Base-by-base conservation (phyloP, 2,797 vertebrate genomes). In the Prionace glauca region DNA sequence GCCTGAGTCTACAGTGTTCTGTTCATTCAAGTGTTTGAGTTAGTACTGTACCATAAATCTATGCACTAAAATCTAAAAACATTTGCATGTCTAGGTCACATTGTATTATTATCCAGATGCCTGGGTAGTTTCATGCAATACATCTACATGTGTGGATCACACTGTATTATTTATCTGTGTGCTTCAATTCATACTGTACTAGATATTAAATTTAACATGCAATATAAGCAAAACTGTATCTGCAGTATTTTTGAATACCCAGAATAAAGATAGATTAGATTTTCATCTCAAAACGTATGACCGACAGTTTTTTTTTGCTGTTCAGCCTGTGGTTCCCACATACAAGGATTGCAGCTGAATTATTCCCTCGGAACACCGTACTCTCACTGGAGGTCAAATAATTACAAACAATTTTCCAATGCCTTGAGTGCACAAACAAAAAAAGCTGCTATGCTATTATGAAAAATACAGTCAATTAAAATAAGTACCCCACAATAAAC, bases 401-500 rank as follows among this genome's bases (percentile, higher is more conserved):
- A 77, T 95, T 95, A 95, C 69, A 56, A 77, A 74, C 71, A 56
- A 95, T 95, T 56, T 95, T 95, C 71, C 93, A 77, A 56, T 4
- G 93, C 26, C 93, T 29, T 26, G 71, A 74, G 41, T 74, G 50
- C 22, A 72, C 18, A 50, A 95, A 95, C 67, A 72, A 72, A 32
- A 32, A 41, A 74, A 32, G 32, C 69, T 74, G 26, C 69, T 77
- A 22, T 67, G 91, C 29, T 41, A 93, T 93, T 93, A 93, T 71
- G 26, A 74, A 95, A 94, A 50, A 36, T 77, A 94, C 71, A 74
- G 71, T 77, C 16, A 45, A 94, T 95, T 74, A 95, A 77, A 95
- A 29, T 74, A 95, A 95, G 60, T 72, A 94, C 24, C 77, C 24
- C 45, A 95, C 93, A 94, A 94, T 94, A 71, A 94, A 72, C 65